Conservation (phyloP, 2,797 vertebrate genomes). For the Hylomyscus alleni region DNA sequence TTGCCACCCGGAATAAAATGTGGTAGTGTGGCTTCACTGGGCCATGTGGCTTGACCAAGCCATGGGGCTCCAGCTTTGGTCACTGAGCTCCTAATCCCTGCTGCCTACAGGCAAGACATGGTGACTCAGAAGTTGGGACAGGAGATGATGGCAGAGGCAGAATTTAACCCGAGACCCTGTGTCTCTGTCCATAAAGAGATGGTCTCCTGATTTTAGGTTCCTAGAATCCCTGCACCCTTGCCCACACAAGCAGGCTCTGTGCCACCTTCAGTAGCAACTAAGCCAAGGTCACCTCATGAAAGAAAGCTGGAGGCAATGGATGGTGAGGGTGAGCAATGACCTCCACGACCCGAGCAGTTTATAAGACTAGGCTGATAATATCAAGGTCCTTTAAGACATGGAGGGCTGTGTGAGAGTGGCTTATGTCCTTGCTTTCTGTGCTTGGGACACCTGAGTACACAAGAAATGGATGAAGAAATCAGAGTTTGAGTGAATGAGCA, state of each 20-base stretch:
- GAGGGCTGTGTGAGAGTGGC: accelerated
- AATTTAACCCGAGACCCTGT: background rate
- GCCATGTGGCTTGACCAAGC: background rate
- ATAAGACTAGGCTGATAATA: background rate
- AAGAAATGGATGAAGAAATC: background rate
- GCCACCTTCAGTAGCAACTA: accelerated
- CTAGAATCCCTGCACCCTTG: background rate
- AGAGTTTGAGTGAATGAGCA: background rate
- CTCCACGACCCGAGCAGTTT: no score
- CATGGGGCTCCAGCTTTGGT: background rate
- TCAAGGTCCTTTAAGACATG: background rate
- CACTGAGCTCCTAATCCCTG: accelerated
- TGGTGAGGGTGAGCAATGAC: background rate
- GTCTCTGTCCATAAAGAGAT: background rate
- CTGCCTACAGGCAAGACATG: background rate
- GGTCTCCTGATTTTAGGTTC: background rate
- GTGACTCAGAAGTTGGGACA: no score
- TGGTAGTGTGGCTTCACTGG: background rate
- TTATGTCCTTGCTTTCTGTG: background rate
- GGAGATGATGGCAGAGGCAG: background rate
- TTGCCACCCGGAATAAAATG: background rate
- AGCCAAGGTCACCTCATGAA: background rate
- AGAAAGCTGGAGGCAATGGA: background rate
- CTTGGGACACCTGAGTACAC: accelerated
- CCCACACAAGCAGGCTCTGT: no score